These are phyloP conservation scores for Sarcophaga subvicina DNA, from an alignment of 2,888 invertebrate species.

Conservation along the genomic window DNA sequence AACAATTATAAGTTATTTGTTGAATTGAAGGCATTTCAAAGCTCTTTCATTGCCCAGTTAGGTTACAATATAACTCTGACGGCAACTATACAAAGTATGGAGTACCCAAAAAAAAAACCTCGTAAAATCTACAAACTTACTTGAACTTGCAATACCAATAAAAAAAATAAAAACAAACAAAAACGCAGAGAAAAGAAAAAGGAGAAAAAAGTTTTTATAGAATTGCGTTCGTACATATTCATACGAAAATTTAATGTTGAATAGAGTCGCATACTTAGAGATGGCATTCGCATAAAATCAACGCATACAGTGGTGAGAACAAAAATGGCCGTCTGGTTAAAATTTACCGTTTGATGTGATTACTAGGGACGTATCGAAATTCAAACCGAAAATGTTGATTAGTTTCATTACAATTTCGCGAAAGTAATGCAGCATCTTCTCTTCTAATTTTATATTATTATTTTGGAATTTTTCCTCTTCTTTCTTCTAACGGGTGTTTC, in stretches of 20 bases:
- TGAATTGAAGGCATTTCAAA: background rate
- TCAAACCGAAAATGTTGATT: too few species aligned
- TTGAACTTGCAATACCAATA: slow-evolving; percentile 40
- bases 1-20: background rate
- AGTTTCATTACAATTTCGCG: too few species aligned
- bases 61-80: background rate
- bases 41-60: background rate
- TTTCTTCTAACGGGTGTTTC: too few species aligned
- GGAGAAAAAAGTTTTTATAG: too few species aligned
- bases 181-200: too few species aligned
- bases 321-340: background rate
- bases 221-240: too few species aligned
- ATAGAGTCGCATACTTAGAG: slow-evolving; percentile 27
- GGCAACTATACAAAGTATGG: background rate
- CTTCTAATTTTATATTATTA: too few species aligned
- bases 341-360: too few species aligned
- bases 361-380: too few species aligned
- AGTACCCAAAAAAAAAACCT: slow-evolving; percentile 1
- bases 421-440: too few species aligned
- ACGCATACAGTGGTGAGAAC: background rate
- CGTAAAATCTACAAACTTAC: slow-evolving; percentile 42
- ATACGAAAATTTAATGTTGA: background rate
- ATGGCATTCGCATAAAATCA: slow-evolving; percentile 1
- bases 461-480: too few species aligned
- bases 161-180: too few species aligned